phyloP scores from a whole-genome alignment of 1,140 invertebrate species.

The Diprion similis region DNA sequence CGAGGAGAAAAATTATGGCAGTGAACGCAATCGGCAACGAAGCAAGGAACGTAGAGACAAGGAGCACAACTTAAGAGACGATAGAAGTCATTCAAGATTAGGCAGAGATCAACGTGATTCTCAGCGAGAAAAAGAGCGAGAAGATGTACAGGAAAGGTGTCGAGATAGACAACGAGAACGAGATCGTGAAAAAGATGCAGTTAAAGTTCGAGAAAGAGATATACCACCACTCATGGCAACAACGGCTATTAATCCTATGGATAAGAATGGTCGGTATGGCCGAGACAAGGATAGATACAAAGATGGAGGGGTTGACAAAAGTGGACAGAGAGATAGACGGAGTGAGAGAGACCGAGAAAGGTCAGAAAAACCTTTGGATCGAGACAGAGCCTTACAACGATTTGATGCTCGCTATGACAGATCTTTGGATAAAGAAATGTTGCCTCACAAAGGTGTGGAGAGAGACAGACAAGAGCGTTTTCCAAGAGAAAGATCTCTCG shows the following conservation, averaged over 20 bases:
- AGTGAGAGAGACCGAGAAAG: slow-evolving; percentile 50
- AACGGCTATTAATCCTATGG: slow-evolving; percentile 24
- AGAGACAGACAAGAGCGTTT: slow-evolving; percentile 48
- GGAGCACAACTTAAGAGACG: slow-evolving; percentile 44
- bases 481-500: slow-evolving; percentile 46
- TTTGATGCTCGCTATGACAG: slow-evolving; percentile 50
- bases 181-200: slow-evolving; percentile 36
- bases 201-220: slow-evolving; percentile 35
- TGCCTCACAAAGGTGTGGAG: slow-evolving; percentile 40
- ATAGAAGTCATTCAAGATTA: slow-evolving; percentile 46
- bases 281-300: slow-evolving; percentile 49
- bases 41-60: slow-evolving; percentile 53
- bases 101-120: slow-evolving; percentile 51
- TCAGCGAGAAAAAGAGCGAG: slow-evolving; percentile 55
- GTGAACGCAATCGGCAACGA: slow-evolving; percentile 45
- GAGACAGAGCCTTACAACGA: slow-evolving; percentile 34
- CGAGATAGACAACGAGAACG: slow-evolving; percentile 43
- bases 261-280: slow-evolving; percentile 43
- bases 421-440: slow-evolving; percentile 42
- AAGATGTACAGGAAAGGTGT: slow-evolving; percentile 50
- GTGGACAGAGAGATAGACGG: slow-evolving; percentile 46
- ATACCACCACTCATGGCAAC: slow-evolving; percentile 24
- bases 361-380: slow-evolving; percentile 44
- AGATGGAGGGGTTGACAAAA: slow-evolving; percentile 42
- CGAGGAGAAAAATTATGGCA: slow-evolving; percentile 40